Base-by-base conservation (phyloP, 2,797 vertebrate species). In the Spinibarbus caldwelli region DNA sequence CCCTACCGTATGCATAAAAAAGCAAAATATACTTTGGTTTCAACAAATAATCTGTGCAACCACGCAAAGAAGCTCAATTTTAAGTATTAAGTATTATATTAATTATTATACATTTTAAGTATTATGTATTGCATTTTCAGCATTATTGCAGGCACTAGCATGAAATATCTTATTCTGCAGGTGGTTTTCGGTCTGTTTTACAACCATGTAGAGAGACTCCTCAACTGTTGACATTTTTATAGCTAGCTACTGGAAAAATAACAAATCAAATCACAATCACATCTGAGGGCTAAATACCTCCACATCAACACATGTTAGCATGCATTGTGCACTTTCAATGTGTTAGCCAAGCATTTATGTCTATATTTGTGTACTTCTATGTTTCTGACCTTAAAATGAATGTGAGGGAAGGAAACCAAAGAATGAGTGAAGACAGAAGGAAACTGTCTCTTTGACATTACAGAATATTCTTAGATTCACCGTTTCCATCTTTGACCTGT, bases 401-500 rank as follows among this genome's bases (percentile, higher is more conserved):
- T 14, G 11, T 34, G 1, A 31, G 17, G 77, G 77, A 79, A 79
- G 64, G 47, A 82, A 70, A 86, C 38, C 38, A 41, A 64, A 83
- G 41, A 72, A 62, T 79, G 38, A 72, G 29, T 12, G 8, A 38
- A 72, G 66, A 62, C 67, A 72, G 67, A 62, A 59, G 41, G 14
- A 47, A 47, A 79, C 72, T 79, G 12, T 59, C 43, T 47, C 38
- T 59, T 62, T 71, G 67, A 71, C 21, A 2, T 29, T 38, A 10
- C 11, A 54, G 26, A 70, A 79, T 79, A 72, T 70, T 36, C 29
- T 17, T 79, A 72, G 76, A 45, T 85, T 68, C 26, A 21, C 17
- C 2, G 4, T 80, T 72, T 85, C 21, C 31, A 62, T 79, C 67
- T 54, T 71, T 85, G 76, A 85, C 52, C 67, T 64, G 77, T 64